Base-by-base conservation (phyloP, 1,140 invertebrate species). In the Nasonia vitripennis region DNA sequence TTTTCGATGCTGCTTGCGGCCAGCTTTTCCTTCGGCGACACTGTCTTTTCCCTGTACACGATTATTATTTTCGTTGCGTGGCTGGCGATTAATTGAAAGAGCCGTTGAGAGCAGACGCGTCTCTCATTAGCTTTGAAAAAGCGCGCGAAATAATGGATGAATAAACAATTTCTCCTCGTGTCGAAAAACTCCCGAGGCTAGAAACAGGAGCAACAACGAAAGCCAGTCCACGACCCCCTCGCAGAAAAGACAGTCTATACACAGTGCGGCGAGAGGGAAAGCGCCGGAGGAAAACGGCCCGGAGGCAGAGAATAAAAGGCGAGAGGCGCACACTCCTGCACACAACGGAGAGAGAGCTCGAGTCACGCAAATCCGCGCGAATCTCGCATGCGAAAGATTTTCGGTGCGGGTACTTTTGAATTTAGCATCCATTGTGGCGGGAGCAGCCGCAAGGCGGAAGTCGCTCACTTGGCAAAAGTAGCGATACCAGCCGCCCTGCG, bases 391-490 rank as follows among this genome's bases (percentile, higher is more conserved):
- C 27, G 87, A 90, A 86, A 79, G 75, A 82, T 88, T 87, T 90
- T 88, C 84, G 83, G 88, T 86, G 34, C 34, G 89, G 89, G 89
- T 89, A 90, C 89, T 89, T 88, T 90, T 89, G 91, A 93, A 93
- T 93, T 92, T 92, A 91, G 87, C 87, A 84, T 89, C 89, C 90
- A 92, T 92, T 92, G 92, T 92, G 86, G 86, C 83, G 84, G 34
- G 78, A 79, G 74, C 82, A 31, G 23, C 87, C 85, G 86, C 86
- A 90, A 90, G 88, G 86, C 91, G 91, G 90, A 92, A 92, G 90
- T 91, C 89, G 89, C 89, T 92, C 91, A 91, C 91, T 92, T 91
- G 91, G 91, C 89, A 91, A 89, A 92, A 92, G 91, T 90, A 91
- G 91, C 91, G 91, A 92, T 92, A 92, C 79, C 88, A 62, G 87